Evolutionary conservation across 2,113 vertebrate species (phyloP), one percentile per base, ranked within the genome.

Genomic region (Callionymus lyra): DNA sequence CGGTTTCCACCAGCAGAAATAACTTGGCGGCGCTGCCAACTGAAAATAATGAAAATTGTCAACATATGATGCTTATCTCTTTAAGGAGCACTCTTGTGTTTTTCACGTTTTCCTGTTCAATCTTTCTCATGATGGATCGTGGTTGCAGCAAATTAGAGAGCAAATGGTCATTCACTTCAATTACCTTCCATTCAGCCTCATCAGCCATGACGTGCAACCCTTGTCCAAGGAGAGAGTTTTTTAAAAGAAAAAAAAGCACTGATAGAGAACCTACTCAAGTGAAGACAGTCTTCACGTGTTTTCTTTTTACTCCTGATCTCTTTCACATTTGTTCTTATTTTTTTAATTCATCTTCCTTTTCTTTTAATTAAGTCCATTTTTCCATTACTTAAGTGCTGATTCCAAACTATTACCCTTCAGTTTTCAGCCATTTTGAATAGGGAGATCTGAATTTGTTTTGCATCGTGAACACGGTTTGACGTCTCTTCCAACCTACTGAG

Each of bases 11-110:
- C 50, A 69, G 65, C 72, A 76, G 19, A 72, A 70, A 79, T 55
- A 59, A 67, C 68, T 70, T 70, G 67, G 69, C 70, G 36, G 53
- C 40, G 17, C 49, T 65, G 75, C 76, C 76, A 78, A 79, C 64
- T 82, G 75, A 74, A 79, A 77, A 68, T 81, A 76, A 80, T 76
- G 75, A 74, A 80, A 79, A 80, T 81, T 72, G 74, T 83, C 78
- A 83, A 71, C 71, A 78, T 82, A 63, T 77, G 77, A 84, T 81
- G 69, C 72, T 82, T 81, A 84, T 82, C 80, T 82, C 70, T 75
- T 78, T 70, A 72, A 75, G 63, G 65, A 71, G 72, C 64, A 14
- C 72, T 67, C 58, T 58, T 56, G 62, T 68, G 66, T 70, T 74
- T 74, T 72, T 75, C 53, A 64, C 44, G 66, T 68, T 70, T 80